Evolutionary conservation across 64 coral and sea anemone species (phyloP), one percentile per base, ranked within the genome.

Genomic region (Cladopsammia gracilis): DNA sequence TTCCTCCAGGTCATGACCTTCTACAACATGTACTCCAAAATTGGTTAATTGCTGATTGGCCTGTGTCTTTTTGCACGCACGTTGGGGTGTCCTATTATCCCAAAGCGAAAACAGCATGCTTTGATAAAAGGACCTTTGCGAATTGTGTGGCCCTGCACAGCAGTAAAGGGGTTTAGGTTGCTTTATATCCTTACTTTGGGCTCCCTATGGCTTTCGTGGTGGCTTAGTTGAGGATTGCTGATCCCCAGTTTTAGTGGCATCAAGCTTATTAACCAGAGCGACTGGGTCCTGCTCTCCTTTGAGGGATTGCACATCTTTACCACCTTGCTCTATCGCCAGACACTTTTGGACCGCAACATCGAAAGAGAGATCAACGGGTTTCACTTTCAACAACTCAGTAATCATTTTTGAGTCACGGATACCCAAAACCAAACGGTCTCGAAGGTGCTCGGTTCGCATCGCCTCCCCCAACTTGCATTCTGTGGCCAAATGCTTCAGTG

Each of bases 401-500:
- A 73, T 54, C 85, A 87, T 73, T 56, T 5, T 87, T 24, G 23
- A 57, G 68, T 87, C 85, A 22, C 47, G 85, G 56, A 87, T 71
- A 18, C 85, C 66, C 12, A 45, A 87, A 58, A 72, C 66, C 48
- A 73, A 42, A 56, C 49, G 45, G 18, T 87, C 50, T 22, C 45
- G 0, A 71, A 62, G 56, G n/a, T n/a, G 10, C 62, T 78, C 74
- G 54, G 44, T 78, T 79, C 78, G 45, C 69, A 95, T 95, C 11
- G 75, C 58, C 19, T 89, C 93, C 20, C 34, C 80, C 66, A 94
- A 88, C 65, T 94, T 94, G 68, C 93, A 89, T 66, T 91, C 88
- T 6, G 59, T 73, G 12, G 93, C 93, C 62, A 96, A 70, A 70
- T 96, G 94, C 49, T 96, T 91, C 48, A 91, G 45, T 0, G 20